Conservation (phyloP, 35 echinoderm and acorn worm species). For the Apostichopus parvimensis region DNA sequence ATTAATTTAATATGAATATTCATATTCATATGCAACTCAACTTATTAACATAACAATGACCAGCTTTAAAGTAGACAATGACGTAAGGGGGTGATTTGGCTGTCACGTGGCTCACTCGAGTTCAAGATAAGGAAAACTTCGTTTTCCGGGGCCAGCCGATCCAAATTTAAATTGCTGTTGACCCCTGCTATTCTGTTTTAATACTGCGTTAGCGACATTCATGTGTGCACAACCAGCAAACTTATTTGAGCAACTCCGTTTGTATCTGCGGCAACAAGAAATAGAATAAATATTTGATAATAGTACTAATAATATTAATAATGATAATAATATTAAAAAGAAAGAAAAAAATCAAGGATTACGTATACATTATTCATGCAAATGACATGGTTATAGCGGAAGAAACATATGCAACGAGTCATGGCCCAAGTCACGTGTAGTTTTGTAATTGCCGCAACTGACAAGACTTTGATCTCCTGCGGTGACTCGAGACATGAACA, state of each 20-base stretch:
- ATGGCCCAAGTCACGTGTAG: no score
- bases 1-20: no score
- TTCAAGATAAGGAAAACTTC: not conserved
- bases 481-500: not conserved
- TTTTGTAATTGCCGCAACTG: no score
- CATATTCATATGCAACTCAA: no score
- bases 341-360: no score
- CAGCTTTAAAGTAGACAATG: not conserved
- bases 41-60: no score
- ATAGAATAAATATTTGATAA: not conserved
- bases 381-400: no score
- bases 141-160: conserved; percentile 18
- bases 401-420: no score
- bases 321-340: no score
- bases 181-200: conserved; percentile 13
- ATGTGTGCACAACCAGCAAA: conserved; percentile 15
- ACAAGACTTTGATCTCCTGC: no score
- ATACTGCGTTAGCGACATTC: not conserved
- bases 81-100: not conserved
- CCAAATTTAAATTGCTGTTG: not conserved
- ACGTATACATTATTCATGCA: no score
- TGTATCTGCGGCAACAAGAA: conserved; percentile 40
- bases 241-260: conserved; percentile 31
- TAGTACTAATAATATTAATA: no score
- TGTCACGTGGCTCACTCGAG: not conserved